Percentiles rank a stretch among this genome's conserved stretches.
Evolutionary conservation across 2,888 invertebrate genomes (phyloP).

Genomic region (Cephus spinipes): DNA sequence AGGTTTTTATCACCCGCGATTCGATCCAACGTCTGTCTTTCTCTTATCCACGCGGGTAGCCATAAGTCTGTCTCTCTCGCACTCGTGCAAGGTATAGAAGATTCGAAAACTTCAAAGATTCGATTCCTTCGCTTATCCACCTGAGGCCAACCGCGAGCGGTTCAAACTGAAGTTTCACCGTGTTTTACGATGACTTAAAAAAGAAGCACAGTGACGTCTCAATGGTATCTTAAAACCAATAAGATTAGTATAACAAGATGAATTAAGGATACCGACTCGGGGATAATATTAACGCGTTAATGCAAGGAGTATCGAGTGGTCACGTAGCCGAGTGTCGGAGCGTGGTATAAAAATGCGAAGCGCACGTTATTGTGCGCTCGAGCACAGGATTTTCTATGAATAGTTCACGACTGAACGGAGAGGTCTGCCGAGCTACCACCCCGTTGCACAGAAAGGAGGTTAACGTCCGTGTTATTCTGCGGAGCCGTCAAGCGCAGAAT

Average conservation of each 20-base stretch:
- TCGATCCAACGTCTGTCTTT: not conserved
- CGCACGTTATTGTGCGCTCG: not conserved
- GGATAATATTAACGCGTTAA: not conserved
- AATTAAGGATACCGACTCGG: not conserved
- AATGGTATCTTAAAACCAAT: not conserved
- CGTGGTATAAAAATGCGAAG: not conserved
- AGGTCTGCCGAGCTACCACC: not conserved
- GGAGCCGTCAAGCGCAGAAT: conserved; percentile 57
- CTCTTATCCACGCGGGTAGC: not conserved
- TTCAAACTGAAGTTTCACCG: not conserved
- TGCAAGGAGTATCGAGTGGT: not conserved
- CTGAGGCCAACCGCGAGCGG: not conserved
- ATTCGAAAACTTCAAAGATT: not conserved
- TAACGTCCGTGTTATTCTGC: conserved; percentile 62
- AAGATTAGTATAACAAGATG: not conserved
- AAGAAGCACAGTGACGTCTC: not conserved
- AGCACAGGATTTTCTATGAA: not conserved
- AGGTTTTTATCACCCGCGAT: not conserved
- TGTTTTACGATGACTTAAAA: not conserved
- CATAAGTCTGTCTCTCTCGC: not conserved
- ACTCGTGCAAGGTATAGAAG: not conserved
- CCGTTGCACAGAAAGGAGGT: conserved; percentile 37
- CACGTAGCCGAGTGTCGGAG: not conserved
- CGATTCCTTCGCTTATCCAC: not conserved
- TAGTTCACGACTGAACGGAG: not conserved